Base-by-base conservation (phyloP, 2,113 vertebrate genomes). In the Eublepharis macularius region DNA sequence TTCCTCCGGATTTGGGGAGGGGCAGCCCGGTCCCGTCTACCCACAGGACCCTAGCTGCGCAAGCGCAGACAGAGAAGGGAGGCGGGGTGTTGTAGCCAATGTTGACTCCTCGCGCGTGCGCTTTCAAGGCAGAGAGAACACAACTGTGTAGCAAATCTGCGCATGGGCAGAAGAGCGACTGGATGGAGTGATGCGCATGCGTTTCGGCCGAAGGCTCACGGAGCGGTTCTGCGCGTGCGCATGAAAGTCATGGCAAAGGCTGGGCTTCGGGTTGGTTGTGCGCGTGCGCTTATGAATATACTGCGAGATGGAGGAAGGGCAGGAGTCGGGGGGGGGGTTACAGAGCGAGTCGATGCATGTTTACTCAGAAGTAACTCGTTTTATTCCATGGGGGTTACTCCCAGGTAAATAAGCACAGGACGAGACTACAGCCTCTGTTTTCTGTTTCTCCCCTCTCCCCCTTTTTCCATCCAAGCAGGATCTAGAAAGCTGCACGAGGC, bases 1-100 rank as follows among this genome's bases (percentile, higher is more conserved):
- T 77, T 87, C 74, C 86, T 87, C 80, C 86, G 86, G 81, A 39
- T 80, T 75, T 63, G 77, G 84, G 84, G 84, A 75, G 76, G 84
- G 84, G 84, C 77, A 49, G 76, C 86, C 80, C 66, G 80, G 80
- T 87, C 86, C 86, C 81, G 68, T 87, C 86, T 63, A 68, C 75
- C 86, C 86, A 70, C 81, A 77, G 68, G 74, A 57, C n/a, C 81
- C 51, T 24, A 63, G 75, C 66, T 87, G 86, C 86, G 86, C 86
- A 87, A 21, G 86, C 86, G 75, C 81, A 83, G 51, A 65, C n/a
- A 29, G n/a, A 36, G 6, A 9, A 32, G 24, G 74, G 21, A 21
- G 81, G 66, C 74, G 21, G 85, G 85, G 3, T 49, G 11, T 32
- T 16, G 51, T 24, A 65, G 7, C 49, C 76, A 21, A 1, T 19